Base-by-base conservation (phyloP, 1,140 invertebrate genomes). In the Oryctes rhinoceros region DNA sequence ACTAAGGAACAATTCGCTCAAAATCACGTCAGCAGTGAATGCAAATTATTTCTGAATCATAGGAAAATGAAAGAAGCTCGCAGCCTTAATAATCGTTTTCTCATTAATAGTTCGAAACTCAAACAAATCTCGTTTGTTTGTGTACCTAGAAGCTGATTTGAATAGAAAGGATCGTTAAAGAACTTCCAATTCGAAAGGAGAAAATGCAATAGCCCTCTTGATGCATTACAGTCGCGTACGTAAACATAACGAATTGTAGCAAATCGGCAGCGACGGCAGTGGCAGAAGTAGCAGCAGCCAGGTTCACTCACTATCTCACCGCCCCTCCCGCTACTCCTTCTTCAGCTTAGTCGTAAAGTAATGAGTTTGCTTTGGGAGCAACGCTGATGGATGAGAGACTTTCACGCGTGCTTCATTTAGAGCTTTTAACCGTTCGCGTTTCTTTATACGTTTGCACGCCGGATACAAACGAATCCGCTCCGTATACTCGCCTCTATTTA, bases 401-500 rank as follows among this genome's bases (percentile, higher is more conserved):
- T 83, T 83, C 82, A 83, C 82, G 82, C 82, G 81, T 81, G 82
- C 82, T 82, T 82, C 82, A 83, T 83, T 83, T 83, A 79, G 82
- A 79, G 81, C 81, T 82, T 83, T 83, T 83, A 83, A 82, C 82
- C 81, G 82, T 83, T 83, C 80, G 44, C 44, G 39, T 49, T 78
- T 59, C 49, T 78, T 78, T 53, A 59, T 78, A 59, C 77, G 75
- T 76, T 76, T 49, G 77, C n/a, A 59, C 30, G 47, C 77, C 77
- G 77, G 77, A 78, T 48, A 59, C 77, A 78, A 48, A 78, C 77
- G 49, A 48, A 59, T 53, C 48, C 48, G 35, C 20, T 78, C 49
- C 37, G 65, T 71, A 59, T 71, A 62, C 53, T 62, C 53, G 65
- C 65, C 24, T 71, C 65, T 24, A 71, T 71, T 71, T 71, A 35